Conservation (phyloP, 2,113 vertebrate species). For the Axis porcinus region DNA sequence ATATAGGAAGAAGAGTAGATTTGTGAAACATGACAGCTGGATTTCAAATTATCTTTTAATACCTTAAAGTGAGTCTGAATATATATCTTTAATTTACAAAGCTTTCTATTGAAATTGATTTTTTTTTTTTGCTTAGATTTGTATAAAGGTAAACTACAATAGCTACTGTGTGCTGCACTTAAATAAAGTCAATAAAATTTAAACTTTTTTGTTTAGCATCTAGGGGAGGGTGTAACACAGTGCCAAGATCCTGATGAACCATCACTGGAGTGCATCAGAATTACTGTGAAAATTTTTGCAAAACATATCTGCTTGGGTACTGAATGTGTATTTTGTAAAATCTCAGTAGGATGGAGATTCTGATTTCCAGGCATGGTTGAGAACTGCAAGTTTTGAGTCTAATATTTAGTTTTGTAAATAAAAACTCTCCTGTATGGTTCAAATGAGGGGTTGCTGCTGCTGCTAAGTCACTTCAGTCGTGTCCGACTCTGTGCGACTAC, state of each 20-base stretch:
- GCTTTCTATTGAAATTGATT: not conserved
- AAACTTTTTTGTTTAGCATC: not conserved
- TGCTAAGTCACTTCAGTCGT: too few species aligned
- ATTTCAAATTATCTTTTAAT: constrained; percentile 43
- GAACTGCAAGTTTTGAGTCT: not conserved
- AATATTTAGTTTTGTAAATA: constrained; percentile 3
- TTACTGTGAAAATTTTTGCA: not conserved
- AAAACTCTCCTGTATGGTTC: not conserved
- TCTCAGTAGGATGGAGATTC: not conserved
- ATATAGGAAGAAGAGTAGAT: constrained; percentile 2
- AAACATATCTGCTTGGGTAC: not conserved
- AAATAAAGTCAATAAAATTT: not conserved
- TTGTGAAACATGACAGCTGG: constrained; percentile 15
- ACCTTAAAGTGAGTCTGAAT: constrained; percentile 34
- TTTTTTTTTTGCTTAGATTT: constrained; percentile 2
- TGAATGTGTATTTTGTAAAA: not conserved
- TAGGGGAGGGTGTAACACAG: not conserved
- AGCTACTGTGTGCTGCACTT: not conserved
- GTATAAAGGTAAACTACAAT: not conserved
- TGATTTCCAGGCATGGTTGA: not conserved
- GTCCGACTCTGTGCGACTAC: too few species aligned
- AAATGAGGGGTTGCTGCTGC: not conserved
- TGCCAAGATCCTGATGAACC: not conserved
- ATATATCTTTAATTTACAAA: not conserved
- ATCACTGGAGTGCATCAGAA: not conserved